Conservation (phyloP, 2,797 vertebrate species). For the Clamator glandarius region DNA sequence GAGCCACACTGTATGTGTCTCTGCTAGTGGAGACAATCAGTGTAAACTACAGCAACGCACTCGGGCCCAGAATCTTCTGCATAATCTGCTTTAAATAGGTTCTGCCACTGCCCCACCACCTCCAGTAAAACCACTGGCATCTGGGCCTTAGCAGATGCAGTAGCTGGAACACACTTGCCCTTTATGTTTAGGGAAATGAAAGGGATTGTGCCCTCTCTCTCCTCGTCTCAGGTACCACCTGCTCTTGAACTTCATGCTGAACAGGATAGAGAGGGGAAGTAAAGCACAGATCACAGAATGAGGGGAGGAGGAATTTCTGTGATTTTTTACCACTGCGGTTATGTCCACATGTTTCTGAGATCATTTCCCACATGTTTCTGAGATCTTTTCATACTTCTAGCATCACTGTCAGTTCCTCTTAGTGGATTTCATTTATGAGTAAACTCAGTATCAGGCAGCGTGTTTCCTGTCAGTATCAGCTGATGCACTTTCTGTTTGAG, state of each 20-base stretch:
- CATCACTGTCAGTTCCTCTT: not conserved
- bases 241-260: not conserved
- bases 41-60: not conserved
- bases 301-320: not conserved
- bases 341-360: not conserved
- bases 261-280: not conserved
- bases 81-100: not conserved
- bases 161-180: not conserved
- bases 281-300: not conserved
- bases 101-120: not conserved
- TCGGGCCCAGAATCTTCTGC: not conserved
- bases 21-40: not conserved
- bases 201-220: fast-evolving
- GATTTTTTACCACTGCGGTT: not conserved
- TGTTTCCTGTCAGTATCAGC: not conserved
- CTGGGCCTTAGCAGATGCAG: not conserved
- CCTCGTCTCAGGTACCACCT: not conserved
- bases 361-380: not conserved
- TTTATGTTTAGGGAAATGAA: not conserved
- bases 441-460: not conserved
- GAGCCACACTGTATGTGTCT: fast-evolving
- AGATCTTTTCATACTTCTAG: not conserved
- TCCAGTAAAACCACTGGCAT: not conserved
- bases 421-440: not conserved
- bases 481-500: not conserved